Evolutionary conservation across 35 echinoderm and acorn worm genomes (phyloP).

Genomic region (Ophioderma brevispina): DNA sequence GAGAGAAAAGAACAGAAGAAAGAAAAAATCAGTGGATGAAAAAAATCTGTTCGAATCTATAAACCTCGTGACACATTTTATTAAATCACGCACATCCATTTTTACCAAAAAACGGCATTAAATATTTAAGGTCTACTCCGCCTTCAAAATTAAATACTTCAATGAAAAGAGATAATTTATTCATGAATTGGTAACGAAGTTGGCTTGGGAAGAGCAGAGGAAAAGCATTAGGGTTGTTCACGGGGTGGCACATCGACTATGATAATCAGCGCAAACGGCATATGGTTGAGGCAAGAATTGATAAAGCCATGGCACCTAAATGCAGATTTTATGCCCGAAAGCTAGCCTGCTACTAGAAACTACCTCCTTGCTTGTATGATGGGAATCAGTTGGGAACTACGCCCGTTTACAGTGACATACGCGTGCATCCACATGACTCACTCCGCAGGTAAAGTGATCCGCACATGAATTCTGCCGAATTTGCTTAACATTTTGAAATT

Average conservation of each 20-base stretch:
- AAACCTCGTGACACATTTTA: too few species aligned
- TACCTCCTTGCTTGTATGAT: neutral
- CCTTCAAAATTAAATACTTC: neutral
- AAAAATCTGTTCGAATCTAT: too few species aligned
- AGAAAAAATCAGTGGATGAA: too few species aligned
- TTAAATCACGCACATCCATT: too few species aligned
- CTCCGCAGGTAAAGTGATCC: neutral
- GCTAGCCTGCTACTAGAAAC: neutral
- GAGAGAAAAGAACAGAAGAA: too few species aligned
- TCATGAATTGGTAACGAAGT: neutral
- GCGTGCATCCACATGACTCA: neutral
- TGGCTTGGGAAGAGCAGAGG: neutral
- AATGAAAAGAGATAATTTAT: neutral
- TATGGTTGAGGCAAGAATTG: neutral
- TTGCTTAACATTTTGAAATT: neutral
- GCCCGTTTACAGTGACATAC: neutral
- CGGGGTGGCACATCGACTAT: neutral
- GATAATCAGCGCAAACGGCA: neutral
- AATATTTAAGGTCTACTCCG: neutral
- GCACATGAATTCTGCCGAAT: neutral
- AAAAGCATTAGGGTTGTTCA: neutral
- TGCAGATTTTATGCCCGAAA: conserved; percentile 1
- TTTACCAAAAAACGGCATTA: too few species aligned
- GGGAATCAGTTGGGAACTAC: neutral
- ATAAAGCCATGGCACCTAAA: neutral